A percentile compares a stretch with the other conserved stretches of the same genome.
Conservation (phyloP, 2,113 vertebrate genomes). For the Antennarius striatus region DNA sequence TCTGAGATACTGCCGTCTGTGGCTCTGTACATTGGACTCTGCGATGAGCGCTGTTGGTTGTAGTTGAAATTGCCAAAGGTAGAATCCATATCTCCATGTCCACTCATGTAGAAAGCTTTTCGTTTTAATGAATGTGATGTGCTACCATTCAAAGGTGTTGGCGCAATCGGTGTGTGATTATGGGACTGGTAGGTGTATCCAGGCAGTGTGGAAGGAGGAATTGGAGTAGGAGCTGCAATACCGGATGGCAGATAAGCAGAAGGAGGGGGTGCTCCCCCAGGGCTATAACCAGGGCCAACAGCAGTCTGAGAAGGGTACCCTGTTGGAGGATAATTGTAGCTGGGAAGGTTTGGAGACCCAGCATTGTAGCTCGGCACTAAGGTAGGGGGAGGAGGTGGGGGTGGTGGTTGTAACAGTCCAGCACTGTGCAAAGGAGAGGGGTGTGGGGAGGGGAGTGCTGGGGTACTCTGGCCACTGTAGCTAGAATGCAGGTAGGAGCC, state of each 20-base stretch:
- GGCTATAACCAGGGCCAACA: conserved; percentile 93
- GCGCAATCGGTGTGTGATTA: conserved; percentile 90
- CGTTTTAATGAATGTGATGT: conserved; percentile 96
- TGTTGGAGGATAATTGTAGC: conserved; percentile 93
- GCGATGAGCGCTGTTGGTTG: conserved; percentile 96
- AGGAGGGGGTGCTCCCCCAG: conserved; percentile 90
- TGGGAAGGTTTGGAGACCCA: conserved; percentile 91
- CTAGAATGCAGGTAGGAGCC: conserved; percentile 96
- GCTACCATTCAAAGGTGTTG: conserved; percentile 92
- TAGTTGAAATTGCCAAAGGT: conserved; percentile 96
- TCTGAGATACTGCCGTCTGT: conserved; percentile 93
- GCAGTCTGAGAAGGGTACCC: conserved; percentile 94
- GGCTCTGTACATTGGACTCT: conserved; percentile 98
- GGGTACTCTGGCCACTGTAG: conserved; percentile 91
- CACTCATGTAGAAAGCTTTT: conserved; percentile 99
- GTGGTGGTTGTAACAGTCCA: conserved; percentile 92
- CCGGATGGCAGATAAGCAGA: conserved; percentile 96
- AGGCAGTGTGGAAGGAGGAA: conserved; percentile 92
- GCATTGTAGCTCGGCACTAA: conserved; percentile 93
- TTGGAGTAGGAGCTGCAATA: conserved; percentile 94
- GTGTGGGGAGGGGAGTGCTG: conserved; percentile 93
- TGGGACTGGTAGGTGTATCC: conserved; percentile 97
- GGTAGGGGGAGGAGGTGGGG: conserved; percentile 86
- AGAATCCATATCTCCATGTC: conserved; percentile 97
- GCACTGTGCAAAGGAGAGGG: conserved; percentile 95